These are phyloP conservation scores for Enteromius afrohamiltoni DNA, from an alignment of 2,797 vertebrate species.

Conservation along the genomic window DNA sequence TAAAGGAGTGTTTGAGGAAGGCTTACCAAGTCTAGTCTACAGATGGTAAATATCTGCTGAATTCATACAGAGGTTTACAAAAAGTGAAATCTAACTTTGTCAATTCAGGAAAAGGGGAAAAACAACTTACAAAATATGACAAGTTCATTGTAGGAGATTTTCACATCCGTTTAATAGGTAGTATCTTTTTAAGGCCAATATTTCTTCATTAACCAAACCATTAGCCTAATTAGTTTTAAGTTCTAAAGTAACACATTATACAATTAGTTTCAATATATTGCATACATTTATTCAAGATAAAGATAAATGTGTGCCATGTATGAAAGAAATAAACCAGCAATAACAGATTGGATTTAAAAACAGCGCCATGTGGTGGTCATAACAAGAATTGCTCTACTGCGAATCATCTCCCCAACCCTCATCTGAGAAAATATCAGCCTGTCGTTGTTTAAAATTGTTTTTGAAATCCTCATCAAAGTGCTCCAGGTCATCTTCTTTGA, in stretches of 20 bases:
- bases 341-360: conserved; percentile 1
- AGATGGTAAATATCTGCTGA: not conserved
- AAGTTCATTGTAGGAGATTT: not conserved
- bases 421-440: conserved; percentile 65
- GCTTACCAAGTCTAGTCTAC: not conserved
- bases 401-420: conserved; percentile 69
- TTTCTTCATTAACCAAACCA: not conserved
- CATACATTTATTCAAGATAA: not conserved
- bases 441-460: conserved; percentile 78
- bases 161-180: not conserved
- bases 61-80: not conserved
- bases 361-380: conserved; percentile 75
- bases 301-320: not conserved
- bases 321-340: not conserved
- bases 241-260: not conserved
- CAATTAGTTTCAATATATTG: not conserved
- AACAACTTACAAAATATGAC: not conserved
- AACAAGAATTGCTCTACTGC: conserved; percentile 44
- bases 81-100: not conserved
- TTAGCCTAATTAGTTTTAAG: not conserved
- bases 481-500: conserved; percentile 85
- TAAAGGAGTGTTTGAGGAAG: not conserved
- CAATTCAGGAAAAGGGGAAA: not conserved
- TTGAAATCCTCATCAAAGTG: conserved; percentile 90
- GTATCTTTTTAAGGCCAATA: not conserved